Evolutionary conservation across 2,888 invertebrate genomes (phyloP).

Genomic region (Furcula furcula): DNA sequence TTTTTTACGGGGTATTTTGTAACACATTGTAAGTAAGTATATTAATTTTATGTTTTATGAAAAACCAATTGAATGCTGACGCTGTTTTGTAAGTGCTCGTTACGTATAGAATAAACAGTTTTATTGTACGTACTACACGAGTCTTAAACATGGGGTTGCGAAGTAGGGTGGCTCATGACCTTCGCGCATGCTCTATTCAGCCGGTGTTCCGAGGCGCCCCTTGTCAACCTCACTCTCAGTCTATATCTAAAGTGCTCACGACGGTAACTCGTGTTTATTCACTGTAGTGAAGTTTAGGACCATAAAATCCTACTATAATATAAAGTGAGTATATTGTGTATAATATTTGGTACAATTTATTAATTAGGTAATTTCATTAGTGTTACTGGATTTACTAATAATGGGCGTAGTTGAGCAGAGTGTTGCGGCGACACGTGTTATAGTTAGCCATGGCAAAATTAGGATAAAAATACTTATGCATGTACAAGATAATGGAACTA

Average conservation of each 20-base stretch:
- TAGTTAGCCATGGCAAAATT: constrained; percentile 20
- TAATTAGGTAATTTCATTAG: neutral
- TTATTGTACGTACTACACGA: constrained; percentile 42
- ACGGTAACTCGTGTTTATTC: constrained; percentile 37
- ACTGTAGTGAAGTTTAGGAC: constrained; percentile 50
- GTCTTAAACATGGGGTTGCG: constrained; percentile 50
- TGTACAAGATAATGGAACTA: no score
- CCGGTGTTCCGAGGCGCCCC: constrained; percentile 48
- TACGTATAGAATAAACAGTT: constrained; percentile 44
- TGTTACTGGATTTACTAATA: neutral
- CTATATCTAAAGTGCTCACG: constrained; percentile 57
- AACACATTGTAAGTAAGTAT: no score
- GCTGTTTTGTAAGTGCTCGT: constrained; percentile 26
- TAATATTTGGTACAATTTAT: neutral
- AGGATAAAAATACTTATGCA: no score
- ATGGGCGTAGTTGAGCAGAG: neutral
- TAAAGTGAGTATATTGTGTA: constrained; percentile 57
- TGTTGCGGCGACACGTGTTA: constrained; percentile 29
- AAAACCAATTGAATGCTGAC: no score
- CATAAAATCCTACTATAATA: constrained; percentile 66
- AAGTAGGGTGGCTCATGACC: constrained; percentile 53
- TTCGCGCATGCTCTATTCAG: constrained; percentile 74
- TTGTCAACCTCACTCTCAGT: constrained; percentile 69
- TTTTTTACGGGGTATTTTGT: no score
- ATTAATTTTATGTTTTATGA: no score